Conservation (phyloP, 1,140 invertebrate genomes). For the Papilio helenus region DNA sequence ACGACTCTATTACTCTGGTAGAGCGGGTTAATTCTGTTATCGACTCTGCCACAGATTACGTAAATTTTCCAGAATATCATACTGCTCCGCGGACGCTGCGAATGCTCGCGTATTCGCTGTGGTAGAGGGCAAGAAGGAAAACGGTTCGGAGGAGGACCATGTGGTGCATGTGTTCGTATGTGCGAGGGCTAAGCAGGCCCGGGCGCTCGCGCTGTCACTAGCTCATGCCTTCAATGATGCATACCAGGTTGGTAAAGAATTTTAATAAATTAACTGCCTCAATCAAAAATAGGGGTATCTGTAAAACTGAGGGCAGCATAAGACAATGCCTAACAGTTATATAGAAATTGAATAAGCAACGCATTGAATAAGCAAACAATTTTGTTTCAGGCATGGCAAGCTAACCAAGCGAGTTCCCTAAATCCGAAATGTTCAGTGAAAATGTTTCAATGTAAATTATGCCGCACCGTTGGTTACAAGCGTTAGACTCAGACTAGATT, state of each 20-base stretch:
- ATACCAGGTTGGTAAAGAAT: slow-evolving; percentile 81
- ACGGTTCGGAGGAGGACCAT: slow-evolving; percentile 89
- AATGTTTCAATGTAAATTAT: not conserved
- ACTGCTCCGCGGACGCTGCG: slow-evolving; percentile 93
- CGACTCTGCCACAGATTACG: too few relatives aligned
- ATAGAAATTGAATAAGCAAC: too few relatives aligned
- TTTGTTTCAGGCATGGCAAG: slow-evolving; percentile 75
- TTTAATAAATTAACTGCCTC: not conserved
- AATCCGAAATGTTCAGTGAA: slow-evolving; percentile 12
- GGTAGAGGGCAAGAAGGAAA: slow-evolving; percentile 87
- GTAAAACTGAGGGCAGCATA: too few relatives aligned
- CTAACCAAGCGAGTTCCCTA: slow-evolving; percentile 65
- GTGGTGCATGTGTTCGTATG: slow-evolving; percentile 95
- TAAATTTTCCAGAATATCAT: slow-evolving; percentile 89
- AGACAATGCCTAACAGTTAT: too few relatives aligned
- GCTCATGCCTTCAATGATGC: slow-evolving; percentile 93
- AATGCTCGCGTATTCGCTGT: slow-evolving; percentile 94
- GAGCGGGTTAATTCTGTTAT: too few relatives aligned
- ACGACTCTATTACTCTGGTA: too few relatives aligned
- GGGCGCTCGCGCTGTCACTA: slow-evolving; percentile 91
- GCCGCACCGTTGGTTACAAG: not conserved
- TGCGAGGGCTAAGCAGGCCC: slow-evolving; percentile 91
- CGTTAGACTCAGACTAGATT: not conserved
- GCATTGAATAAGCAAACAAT: too few relatives aligned
- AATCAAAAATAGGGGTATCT: too few relatives aligned